Evolutionary conservation across 1,140 invertebrate genomes (phyloP), one percentile per base, ranked within the genome.

Genomic region (Bradynema listronoti): DNA sequence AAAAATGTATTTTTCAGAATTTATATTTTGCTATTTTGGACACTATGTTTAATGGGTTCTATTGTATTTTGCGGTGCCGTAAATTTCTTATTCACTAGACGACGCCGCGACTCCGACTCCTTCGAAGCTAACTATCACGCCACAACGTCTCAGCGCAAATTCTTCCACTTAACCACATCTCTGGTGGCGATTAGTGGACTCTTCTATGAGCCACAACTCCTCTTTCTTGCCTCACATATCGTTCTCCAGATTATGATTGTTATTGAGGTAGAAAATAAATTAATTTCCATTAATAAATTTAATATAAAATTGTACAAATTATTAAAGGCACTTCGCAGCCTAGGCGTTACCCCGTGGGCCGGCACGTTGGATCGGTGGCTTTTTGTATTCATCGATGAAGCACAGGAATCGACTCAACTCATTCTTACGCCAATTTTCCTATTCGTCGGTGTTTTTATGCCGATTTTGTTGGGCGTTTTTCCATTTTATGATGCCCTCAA

Each of bases 121-220:
- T n/a, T n/a, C n/a, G n/a, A n/a, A n/a, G n/a, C n/a, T n/a, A n/a
- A n/a, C n/a, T n/a, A 36, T n/a, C 41, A 53, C 22, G 46, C 50
- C n/a, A 60, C 34, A 14, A 75, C 70, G 11, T 33, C 53, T 0
- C 72, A 72, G 47, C 41, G 70, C 24, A 72, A 72, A 34, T 72
- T 72, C 34, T 72, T 72, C 36, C 70, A 72, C 59, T n/a, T 75
- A 14, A 72, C 70, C 14, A 53, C 71, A 27, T 69, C 69, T 3
- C 25, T 72, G 25, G 58, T 72, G 24, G 54, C 70, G 0, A 34
- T 70, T 39, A 56, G 47, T 42, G 70, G 70, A 19, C 42, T 72
- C 16, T 33, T 55, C 14, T 66, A 69, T 39, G 70, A 72, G 42
- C 72, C 72, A 4, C 6, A 33, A 4, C 66, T 72, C 33, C 34